phyloP scores from a whole-genome alignment of 2,797 vertebrate genomes.

The Liasis olivaceus region DNA sequence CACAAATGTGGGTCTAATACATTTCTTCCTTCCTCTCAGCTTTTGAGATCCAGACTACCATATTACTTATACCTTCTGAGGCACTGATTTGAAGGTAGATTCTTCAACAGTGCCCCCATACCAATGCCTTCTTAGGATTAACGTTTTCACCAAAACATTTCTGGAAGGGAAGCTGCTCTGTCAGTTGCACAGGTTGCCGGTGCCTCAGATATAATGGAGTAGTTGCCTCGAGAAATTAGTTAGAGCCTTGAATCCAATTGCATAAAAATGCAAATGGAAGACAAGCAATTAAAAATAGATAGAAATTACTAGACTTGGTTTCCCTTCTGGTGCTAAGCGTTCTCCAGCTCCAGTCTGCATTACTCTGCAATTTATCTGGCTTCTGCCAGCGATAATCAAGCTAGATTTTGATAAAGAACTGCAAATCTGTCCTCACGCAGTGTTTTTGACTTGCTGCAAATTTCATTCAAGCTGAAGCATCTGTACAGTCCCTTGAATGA shows the following conservation, averaged over 20 bases:
- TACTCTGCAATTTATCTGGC: slow-evolving; percentile 75
- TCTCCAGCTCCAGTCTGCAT: slow-evolving; percentile 64
- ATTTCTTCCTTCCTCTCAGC: background rate
- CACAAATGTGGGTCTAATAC: background rate
- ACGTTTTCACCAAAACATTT: slow-evolving; percentile 53
- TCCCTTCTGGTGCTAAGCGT: slow-evolving; percentile 69
- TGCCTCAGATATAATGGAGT: slow-evolving; percentile 52
- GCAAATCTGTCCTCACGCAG: slow-evolving; percentile 72
- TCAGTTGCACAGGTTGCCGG: slow-evolving; percentile 42
- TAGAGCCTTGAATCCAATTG: slow-evolving; percentile 73
- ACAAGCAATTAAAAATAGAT: slow-evolving; percentile 78
- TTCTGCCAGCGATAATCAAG: slow-evolving; percentile 73
- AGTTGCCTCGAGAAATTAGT: slow-evolving; percentile 64
- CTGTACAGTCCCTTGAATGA: slow-evolving; percentile 84
- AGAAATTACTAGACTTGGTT: slow-evolving; percentile 75
- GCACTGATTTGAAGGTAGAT: background rate
- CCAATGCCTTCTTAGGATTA: background rate
- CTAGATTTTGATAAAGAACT: slow-evolving; percentile 81
- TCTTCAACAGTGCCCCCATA: background rate
- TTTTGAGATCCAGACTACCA: background rate
- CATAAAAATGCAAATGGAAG: slow-evolving; percentile 79
- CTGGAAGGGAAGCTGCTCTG: slow-evolving; percentile 43
- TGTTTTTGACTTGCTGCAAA: slow-evolving; percentile 67
- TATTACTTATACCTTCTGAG: background rate
- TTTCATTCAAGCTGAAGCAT: slow-evolving; percentile 77